Conservation (phyloP, 1,140 invertebrate genomes). For the Drosophila pandora region DNA sequence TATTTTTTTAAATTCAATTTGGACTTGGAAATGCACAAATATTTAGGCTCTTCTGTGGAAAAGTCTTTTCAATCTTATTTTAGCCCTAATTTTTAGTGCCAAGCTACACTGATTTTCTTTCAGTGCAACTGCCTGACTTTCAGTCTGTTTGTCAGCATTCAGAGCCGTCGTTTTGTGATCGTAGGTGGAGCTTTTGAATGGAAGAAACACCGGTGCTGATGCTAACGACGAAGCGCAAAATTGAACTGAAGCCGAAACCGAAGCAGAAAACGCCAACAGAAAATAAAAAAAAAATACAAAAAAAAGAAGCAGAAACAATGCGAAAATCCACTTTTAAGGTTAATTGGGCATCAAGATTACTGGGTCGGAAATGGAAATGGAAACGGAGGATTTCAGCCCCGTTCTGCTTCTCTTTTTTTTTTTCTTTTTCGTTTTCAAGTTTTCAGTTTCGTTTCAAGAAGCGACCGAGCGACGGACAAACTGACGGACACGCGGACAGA, state of each 20-base stretch:
- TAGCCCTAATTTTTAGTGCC: too few relatives aligned
- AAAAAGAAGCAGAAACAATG: constrained; percentile 69
- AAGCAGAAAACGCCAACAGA: constrained; percentile 8
- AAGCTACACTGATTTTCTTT: not conserved
- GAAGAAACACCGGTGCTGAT: constrained; percentile 42
- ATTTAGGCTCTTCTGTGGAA: too few relatives aligned
- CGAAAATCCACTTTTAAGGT: constrained; percentile 83
- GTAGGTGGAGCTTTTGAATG: constrained; percentile 52
- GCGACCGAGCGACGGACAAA: constrained; percentile 16
- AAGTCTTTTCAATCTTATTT: not conserved
- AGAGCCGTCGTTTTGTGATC: constrained; percentile 47
- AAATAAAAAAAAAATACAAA: constrained; percentile 1
- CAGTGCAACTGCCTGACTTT: constrained; percentile 23
- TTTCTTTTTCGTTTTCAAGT: constrained; percentile 12
- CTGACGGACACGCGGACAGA: constrained; percentile 35
- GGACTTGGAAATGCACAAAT: too few relatives aligned
- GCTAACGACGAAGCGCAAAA: constrained; percentile 42
- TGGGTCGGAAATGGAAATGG: constrained; percentile 83
- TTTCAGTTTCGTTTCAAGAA: constrained; percentile 76
- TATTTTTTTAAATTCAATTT: too few relatives aligned
- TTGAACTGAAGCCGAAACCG: constrained; percentile 26
- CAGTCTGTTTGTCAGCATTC: constrained; percentile 38
- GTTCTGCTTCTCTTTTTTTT: constrained; percentile 30
- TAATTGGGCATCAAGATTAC: constrained; percentile 84
- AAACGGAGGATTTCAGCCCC: constrained; percentile 60